Base-by-base conservation (phyloP, 1,140 invertebrate species). In the Cepaea nemoralis region DNA sequence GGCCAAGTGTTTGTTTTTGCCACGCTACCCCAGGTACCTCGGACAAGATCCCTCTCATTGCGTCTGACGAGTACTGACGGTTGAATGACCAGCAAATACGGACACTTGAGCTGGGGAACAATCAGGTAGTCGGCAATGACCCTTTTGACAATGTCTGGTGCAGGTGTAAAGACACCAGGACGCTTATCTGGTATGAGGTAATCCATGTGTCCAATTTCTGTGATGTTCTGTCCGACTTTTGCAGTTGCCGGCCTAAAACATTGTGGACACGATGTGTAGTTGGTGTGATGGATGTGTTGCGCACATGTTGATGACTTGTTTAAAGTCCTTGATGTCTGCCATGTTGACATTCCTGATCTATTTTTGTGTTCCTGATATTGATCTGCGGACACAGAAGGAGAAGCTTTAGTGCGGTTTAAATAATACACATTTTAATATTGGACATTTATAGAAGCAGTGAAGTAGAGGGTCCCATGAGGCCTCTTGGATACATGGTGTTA, bases 11-110 rank as follows among this genome's bases (percentile, higher is more conserved):
- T 59, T 19, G 55, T 50, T 27, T 33, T 70, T 1, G 81, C 81
- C 14, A 85, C 83, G 48, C 85, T 84, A 5, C 81, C 81, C 86
- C 86, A 87, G 1, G 85, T 84, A 14, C 59, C 50, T 16, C 86
- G 81, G 27, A 87, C 81, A 35, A 73, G 42, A 22, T 78, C n/a
- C 27, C 85, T 69, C 50, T 66, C 40, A 5, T 37, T 19, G 0
- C 40, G 39, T 66, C 84, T 69, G 45, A 39, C 67, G 22, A 48
- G 16, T 39, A 83, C 19, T 1, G 83, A 84, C 5, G 73, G 83
- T 19, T 83, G 59, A 22, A 80, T 24, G 12, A 81, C 48, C n/a
- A 86, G 27, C 0, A 83, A n/a, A 31, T 35, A 82, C 22, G 39
- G 33, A 31, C 5, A 74, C 14, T 42, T 45, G 50, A 45, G 27